Evolutionary conservation across 2,113 vertebrate species (phyloP).

Genomic region (Plecturocebus donacophilus): DNA sequence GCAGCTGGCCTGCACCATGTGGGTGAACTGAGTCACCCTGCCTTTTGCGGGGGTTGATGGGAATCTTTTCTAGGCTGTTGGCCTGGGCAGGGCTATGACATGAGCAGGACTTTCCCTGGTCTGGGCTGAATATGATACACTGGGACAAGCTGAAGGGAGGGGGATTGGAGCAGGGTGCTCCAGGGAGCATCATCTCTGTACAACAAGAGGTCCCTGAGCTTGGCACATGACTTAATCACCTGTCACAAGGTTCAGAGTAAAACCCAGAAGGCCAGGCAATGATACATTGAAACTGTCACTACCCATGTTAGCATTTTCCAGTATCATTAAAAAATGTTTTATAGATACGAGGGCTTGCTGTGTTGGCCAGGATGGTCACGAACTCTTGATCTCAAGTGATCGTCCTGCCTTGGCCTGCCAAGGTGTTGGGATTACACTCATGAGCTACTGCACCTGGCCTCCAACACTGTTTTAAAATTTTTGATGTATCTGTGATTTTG

Average conservation of each 20-base stretch:
- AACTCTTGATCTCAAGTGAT: too few relatives aligned
- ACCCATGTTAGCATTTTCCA: background rate
- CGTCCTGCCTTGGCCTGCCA: too few relatives aligned
- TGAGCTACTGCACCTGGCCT: too few relatives aligned
- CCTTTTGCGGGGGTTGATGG: background rate
- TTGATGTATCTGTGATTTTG: background rate
- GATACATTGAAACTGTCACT: background rate
- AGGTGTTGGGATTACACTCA: too few relatives aligned
- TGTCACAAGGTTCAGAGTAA: background rate
- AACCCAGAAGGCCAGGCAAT: background rate
- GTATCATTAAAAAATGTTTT: background rate
- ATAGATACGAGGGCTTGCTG: rapidly evolving
- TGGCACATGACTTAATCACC: background rate
- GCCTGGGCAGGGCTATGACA: background rate
- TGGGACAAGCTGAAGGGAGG: background rate
- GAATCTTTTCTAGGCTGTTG: background rate
- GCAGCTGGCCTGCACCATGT: background rate
- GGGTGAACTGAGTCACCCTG: background rate
- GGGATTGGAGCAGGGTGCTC: background rate
- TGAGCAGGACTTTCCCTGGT: background rate
- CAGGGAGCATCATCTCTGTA: background rate
- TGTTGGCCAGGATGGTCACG: too few relatives aligned
- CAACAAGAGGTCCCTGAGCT: background rate
- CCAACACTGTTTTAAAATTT: background rate
- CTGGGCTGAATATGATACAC: background rate